Conservation (phyloP, 2,888 invertebrate species). For the Euspilapteryx auroguttella region DNA sequence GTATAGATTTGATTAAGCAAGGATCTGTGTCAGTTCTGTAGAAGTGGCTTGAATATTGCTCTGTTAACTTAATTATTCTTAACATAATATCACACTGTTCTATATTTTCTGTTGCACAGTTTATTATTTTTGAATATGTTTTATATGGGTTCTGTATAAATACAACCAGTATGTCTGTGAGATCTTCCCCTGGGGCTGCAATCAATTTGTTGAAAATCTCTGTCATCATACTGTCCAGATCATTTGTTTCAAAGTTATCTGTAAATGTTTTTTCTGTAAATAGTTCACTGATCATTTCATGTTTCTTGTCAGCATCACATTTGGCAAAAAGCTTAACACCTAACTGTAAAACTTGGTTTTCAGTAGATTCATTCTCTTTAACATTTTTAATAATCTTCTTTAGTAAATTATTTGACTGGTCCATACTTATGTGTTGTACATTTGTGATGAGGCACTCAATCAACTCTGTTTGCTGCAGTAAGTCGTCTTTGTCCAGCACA, state of each 20-base stretch:
- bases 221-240: constrained; percentile 20
- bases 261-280: constrained; percentile 22
- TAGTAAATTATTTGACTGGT: constrained; percentile 22
- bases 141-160: constrained; percentile 36
- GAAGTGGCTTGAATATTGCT: constrained; percentile 26
- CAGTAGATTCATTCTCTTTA: constrained; percentile 13
- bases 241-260: constrained; percentile 16
- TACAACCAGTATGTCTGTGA: constrained; percentile 22
- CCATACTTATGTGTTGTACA: constrained; percentile 17
- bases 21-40: constrained; percentile 32
- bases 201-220: constrained; percentile 41
- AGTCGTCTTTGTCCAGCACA: constrained; percentile 22
- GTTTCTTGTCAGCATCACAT: constrained; percentile 18
- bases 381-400: constrained; percentile 15
- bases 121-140: constrained; percentile 29
- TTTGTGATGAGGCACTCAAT: constrained; percentile 18
- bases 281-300: constrained; percentile 21
- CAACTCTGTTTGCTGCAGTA: constrained; percentile 20
- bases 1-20: constrained; percentile 21
- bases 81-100: constrained; percentile 33
- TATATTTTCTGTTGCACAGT: constrained; percentile 24
- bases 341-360: constrained; percentile 15
- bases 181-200: constrained; percentile 18
- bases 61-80: constrained; percentile 23
- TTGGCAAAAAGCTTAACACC: constrained; percentile 23